Evolutionary conservation across 2,888 invertebrate genomes (phyloP).

Genomic region (Zonitis immaculata): DNA sequence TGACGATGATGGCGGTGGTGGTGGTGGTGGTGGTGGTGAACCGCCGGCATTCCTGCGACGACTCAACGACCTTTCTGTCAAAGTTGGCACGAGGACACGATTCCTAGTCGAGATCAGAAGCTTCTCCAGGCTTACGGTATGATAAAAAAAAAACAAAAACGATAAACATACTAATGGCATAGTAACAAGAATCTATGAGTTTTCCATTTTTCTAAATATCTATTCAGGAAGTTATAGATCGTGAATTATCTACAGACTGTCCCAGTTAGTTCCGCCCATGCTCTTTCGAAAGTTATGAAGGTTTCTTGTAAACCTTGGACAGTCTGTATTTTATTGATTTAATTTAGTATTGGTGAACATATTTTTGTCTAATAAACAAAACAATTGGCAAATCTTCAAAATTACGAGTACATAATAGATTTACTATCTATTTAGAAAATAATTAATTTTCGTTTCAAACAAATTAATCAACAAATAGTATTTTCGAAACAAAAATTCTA

Average conservation of each 20-base stretch:
- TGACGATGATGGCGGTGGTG: too few relatives aligned
- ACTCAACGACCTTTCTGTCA: constrained; percentile 80
- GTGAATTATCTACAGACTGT: too few relatives aligned
- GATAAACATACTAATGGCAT: not conserved
- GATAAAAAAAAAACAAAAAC: constrained; percentile 4
- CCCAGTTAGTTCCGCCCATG: too few relatives aligned
- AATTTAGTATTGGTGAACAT: not conserved
- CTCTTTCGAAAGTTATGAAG: too few relatives aligned
- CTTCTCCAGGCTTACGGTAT: constrained; percentile 46
- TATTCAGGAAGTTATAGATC: not conserved
- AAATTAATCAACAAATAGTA: too few relatives aligned
- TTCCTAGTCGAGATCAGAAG: constrained; percentile 81
- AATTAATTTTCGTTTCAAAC: not conserved
- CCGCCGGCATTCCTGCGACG: constrained; percentile 80
- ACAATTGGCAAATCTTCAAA: not conserved
- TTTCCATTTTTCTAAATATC: not conserved
- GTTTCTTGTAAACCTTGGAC: too few relatives aligned
- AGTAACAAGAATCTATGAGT: not conserved
- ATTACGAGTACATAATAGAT: not conserved
- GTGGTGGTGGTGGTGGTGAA: too few relatives aligned
- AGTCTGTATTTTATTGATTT: too few relatives aligned
- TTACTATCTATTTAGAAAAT: not conserved
- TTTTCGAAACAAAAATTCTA: too few relatives aligned
- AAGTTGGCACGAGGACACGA: constrained; percentile 83
- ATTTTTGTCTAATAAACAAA: not conserved